Percentiles rank a stretch among this genome's conserved stretches.
phyloP scores from a whole-genome alignment of 2,113 vertebrate genomes.

The human region GRCh38 chr12:67149001-67149500 shows the following conservation, averaged over 20 bases:
- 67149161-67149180: neutral
- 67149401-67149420: slow-evolving; percentile 41
- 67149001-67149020: too few species aligned
- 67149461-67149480: slow-evolving; percentile 43
- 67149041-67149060: neutral
- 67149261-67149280: too few species aligned
- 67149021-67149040: neutral
- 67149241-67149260: too few species aligned
- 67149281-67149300: too few species aligned
- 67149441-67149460: slow-evolving; percentile 58
- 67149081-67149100: slow-evolving; percentile 40
- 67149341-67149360: slow-evolving; percentile 55
- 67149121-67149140: slow-evolving; percentile 20
- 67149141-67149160: neutral
- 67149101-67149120: slow-evolving; percentile 51
- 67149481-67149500: slow-evolving; percentile 56
- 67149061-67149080: neutral
- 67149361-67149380: slow-evolving; percentile 48
- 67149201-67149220: neutral
- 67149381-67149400: slow-evolving; percentile 23
- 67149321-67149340: slow-evolving; percentile 53
- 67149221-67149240: too few species aligned
- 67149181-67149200: neutral
- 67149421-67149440: slow-evolving; percentile 33
- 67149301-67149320: neutral